These are phyloP conservation scores for Timandra comae DNA, from an alignment of 2,888 invertebrate species.

Conservation along the genomic window DNA sequence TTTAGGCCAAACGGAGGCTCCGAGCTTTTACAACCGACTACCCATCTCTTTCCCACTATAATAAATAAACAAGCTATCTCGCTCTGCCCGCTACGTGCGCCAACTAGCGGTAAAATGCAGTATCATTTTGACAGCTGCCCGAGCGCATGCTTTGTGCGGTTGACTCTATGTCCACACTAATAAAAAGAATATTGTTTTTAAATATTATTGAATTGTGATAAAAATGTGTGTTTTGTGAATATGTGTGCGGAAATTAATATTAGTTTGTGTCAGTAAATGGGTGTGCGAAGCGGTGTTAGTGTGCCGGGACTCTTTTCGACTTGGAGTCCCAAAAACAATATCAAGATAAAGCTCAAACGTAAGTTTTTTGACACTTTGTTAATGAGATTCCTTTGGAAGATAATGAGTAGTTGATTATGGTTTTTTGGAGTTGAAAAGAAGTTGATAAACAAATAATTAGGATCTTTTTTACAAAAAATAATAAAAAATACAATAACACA, in stretches of 20 bases:
- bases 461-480: no score
- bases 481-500: no score
- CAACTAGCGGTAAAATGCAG: constrained; percentile 50
- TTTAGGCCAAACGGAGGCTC: constrained; percentile 35
- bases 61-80: constrained; percentile 25
- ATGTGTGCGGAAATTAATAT: constrained; percentile 35
- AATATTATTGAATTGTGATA: constrained; percentile 16
- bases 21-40: constrained; percentile 48
- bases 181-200: constrained; percentile 20
- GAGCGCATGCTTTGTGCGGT: constrained; percentile 61
- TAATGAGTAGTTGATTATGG: no score
- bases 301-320: constrained; percentile 66
- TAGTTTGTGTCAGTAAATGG: constrained; percentile 69
- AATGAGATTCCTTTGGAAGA: no score
- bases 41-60: constrained; percentile 25
- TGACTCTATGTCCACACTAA: constrained; percentile 22
- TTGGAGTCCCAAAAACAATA: constrained; percentile 69
- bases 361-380: constrained; percentile 31
- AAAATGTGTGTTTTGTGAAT: constrained; percentile 23
- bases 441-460: no score
- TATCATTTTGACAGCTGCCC: constrained; percentile 63
- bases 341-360: constrained; percentile 75
- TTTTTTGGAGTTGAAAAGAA: no score
- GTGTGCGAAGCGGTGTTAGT: constrained; percentile 62
- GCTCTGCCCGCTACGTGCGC: constrained; percentile 35